Base-by-base conservation (phyloP, 92 coral and sea anemone species). In the Phymanthus crucifer region DNA sequence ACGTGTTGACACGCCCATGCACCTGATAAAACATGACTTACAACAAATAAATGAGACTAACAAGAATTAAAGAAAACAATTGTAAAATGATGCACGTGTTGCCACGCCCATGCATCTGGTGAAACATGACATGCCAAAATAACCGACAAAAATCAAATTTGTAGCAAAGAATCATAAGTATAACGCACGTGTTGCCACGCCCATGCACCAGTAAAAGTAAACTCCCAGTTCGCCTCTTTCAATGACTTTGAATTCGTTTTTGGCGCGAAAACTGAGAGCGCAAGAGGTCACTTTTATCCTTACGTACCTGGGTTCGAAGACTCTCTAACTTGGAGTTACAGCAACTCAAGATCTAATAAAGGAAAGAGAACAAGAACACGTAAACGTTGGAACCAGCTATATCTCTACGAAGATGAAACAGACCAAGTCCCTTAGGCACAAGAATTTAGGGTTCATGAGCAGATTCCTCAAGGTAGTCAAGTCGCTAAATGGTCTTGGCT, bases 271-370 rank as follows among this genome's bases (percentile, higher is more conserved):
- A 14, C n/a, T n/a, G n/a, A n/a, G n/a, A n/a, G n/a, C n/a, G n/a
- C n/a, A n/a, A n/a, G n/a, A 16, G 5, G 29, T 24, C 29, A n/a
- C 66, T 27, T 24, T 21, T 7, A n/a, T 61, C 7, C 19, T 23
- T 23, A 78, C 92, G 76, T 74, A 94, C 99, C 92, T 93, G 97
- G 65, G 87, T 93, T 40, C 97, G 94, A 64, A 95, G 95, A 80
- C 87, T 93, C 77, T 85, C 90, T 87, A 95, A 58, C 83, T 91
- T 95, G 66, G 95, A 88, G 80, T 93, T 95, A 84, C 97, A 95
- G 77, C 99, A 95, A 72, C 97, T 83, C 36, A 95, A 77, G 72
- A 95, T 94, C 97, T 94, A 73, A 45, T 66, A 78, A 36, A 78
- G 23, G 23, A 66, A 75, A n/a, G n/a, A n/a, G n/a, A n/a, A n/a